Base-by-base conservation (phyloP, 2,888 invertebrate genomes). In the Rhamphomyia laevipes region DNA sequence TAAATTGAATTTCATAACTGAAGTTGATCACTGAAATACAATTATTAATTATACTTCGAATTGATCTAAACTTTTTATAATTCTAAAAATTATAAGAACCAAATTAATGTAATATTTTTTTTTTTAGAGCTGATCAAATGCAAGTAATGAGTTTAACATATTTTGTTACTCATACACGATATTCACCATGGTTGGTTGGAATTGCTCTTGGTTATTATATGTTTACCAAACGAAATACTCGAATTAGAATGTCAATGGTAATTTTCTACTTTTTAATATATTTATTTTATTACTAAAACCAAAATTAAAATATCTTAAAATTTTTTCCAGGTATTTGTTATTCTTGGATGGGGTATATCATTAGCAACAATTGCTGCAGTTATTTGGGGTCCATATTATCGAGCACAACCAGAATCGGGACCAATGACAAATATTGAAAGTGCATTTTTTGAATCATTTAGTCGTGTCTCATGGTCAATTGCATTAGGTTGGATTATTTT, bases 151-250 rank as follows among this genome's bases (percentile, higher is more conserved):
- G 58, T n/a, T 51, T 64, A 48, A 65, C 67, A 3, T 70, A 70
- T 48, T 67, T 66, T 54, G 66, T 68, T 3, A 70, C 68, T 3
- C 69, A 70, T 47, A 65, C 68, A 1, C 61, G 71, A 48, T 62
- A 67, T 30, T 64, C 65, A n/a, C 63, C 71, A 4, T 71, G 71
- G 71, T 48, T 71, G 49, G 62, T 65, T 48, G 71, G 71, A 18
- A 62, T 68, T 7, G 57, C 71, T 17, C 61, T 70, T 21, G 71
- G 70, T 12, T 71, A 69, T 55, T 62, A 64, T 51, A 53, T 71
- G 43, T 66, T 63, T 18, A 40, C 27, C 21, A 60, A 59, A 31
- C 48, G 46, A 4, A 4, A 38, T 17, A 9, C 43, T 37, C 12
- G 46, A 33, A 2, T 46, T 30, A 2, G 35, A 50, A 17, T 37